These are phyloP conservation scores for Diplodus puntazzo DNA, from an alignment of 2,797 vertebrate species.

Conservation along the genomic window DNA sequence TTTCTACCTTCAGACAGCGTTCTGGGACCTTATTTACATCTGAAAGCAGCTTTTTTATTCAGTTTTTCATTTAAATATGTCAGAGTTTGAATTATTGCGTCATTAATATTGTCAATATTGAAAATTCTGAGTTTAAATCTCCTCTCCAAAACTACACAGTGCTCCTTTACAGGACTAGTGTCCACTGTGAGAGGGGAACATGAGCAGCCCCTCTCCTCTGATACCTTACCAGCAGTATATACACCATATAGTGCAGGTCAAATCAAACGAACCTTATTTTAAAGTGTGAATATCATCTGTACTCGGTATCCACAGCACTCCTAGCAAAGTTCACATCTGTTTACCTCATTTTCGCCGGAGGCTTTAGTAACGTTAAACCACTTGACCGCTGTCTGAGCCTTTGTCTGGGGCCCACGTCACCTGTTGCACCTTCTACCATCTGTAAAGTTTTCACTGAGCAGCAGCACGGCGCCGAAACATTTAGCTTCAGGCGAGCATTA, in stretches of 20 bases:
- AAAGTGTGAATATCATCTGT: not conserved
- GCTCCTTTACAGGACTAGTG: not conserved
- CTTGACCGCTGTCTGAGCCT: not conserved
- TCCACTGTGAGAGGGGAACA: not conserved
- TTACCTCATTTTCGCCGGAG: not conserved
- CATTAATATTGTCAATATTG: too few species aligned
- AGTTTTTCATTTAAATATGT: too few species aligned
- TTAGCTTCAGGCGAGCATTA: not conserved
- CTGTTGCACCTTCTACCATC: slow-evolving; percentile 44
- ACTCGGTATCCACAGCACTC: too few species aligned
- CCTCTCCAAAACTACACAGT: too few species aligned
- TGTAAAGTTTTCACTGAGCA: not conserved
- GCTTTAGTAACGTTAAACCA: not conserved
- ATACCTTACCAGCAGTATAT: too few species aligned
- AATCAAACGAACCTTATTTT: not conserved
- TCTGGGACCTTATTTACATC: too few species aligned
- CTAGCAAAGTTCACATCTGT: too few species aligned
- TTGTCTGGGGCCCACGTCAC: slow-evolving; percentile 26
- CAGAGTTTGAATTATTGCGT: too few species aligned
- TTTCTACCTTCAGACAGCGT: too few species aligned
- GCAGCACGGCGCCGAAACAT: not conserved
- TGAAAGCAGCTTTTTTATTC: too few species aligned
- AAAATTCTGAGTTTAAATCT: too few species aligned
- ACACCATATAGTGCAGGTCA: not conserved
- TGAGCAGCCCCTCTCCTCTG: not conserved